Conservation (phyloP, 2,888 invertebrate species). For the Euproctis similis region DNA sequence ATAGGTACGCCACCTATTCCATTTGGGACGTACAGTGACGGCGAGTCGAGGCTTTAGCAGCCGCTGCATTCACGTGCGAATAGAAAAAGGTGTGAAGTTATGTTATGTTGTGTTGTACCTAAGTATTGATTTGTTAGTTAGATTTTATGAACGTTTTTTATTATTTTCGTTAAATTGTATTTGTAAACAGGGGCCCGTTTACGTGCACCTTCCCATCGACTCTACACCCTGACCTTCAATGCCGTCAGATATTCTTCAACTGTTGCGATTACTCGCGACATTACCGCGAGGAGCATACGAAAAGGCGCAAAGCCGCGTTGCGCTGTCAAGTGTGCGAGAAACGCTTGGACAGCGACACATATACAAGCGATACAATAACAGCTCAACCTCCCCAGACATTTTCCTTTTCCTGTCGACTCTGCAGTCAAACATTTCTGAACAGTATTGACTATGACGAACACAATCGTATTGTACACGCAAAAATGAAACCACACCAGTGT, state of each 20-base stretch:
- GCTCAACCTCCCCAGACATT: conserved; percentile 26
- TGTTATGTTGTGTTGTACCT: too few relatives aligned
- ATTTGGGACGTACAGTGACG: too few relatives aligned
- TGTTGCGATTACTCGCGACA: conserved; percentile 69
- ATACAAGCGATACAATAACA: conserved; percentile 22
- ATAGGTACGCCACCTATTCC: too few relatives aligned
- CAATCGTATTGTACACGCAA: conserved; percentile 52
- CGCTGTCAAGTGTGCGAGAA: conserved; percentile 70
- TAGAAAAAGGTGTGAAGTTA: too few relatives aligned
- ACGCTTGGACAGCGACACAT: conserved; percentile 49
- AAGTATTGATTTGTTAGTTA: too few relatives aligned
- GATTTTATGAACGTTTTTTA: too few relatives aligned
- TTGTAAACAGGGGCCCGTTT: conserved; percentile 53
- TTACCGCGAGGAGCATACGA: conserved; percentile 65
- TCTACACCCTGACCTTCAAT: conserved; percentile 51
- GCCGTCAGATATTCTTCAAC: conserved; percentile 61
- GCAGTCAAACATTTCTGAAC: conserved; percentile 48
- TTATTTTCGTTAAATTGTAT: conserved; percentile 4
- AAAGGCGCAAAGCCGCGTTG: conserved; percentile 59
- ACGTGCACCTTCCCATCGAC: conserved; percentile 59
- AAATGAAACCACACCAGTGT: conserved; percentile 62
- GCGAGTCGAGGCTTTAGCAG: too few relatives aligned
- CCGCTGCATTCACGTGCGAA: too few relatives aligned
- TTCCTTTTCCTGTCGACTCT: conserved; percentile 48
- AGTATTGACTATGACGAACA: conserved; percentile 52